These are phyloP conservation scores for Ophion obscuratus DNA, from an alignment of 2,888 invertebrate genomes.

Conservation along the genomic window DNA sequence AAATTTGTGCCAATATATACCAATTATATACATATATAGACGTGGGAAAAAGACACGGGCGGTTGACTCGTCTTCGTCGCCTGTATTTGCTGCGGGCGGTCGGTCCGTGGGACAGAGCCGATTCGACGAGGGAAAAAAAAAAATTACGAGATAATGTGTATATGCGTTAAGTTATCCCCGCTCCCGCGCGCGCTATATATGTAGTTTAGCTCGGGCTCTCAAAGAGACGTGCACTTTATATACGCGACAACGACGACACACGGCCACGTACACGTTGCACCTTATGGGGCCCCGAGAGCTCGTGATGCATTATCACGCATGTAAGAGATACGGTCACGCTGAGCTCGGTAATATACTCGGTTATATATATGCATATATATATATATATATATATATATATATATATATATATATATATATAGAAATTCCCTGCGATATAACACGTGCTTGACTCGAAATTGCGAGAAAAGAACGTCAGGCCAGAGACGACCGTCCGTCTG, in stretches of 20 bases:
- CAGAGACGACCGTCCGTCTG: constrained; percentile 27
- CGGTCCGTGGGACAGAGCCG: neutral
- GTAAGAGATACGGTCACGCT: constrained; percentile 56
- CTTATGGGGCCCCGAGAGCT: constrained; percentile 51
- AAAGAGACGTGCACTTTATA: constrained; percentile 45
- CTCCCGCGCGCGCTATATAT: neutral
- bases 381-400: constrained; percentile 5
- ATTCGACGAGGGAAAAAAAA: constrained; percentile 18
- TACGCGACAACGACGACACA: constrained; percentile 2
- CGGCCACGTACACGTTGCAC: neutral
- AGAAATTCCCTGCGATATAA: constrained; percentile 15
- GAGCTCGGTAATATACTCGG: constrained; percentile 10
- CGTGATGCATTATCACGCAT: constrained; percentile 64
- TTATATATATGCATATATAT: constrained; percentile 15
- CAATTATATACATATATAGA: neutral
- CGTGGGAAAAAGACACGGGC: constrained; percentile 58
- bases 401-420: constrained; percentile 20
- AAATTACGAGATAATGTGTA: constrained; percentile 34
- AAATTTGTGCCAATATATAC: too few species aligned
- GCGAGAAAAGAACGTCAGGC: constrained; percentile 49
- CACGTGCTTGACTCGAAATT: constrained; percentile 48
- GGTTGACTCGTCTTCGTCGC: constrained; percentile 45
- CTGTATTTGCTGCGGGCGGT: constrained; percentile 10
- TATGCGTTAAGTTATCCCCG: neutral
- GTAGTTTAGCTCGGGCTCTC: constrained; percentile 4